A percentile compares a stretch with the other conserved stretches of the same genome.
These are phyloP conservation scores for Lamellibrachia satsuma DNA, from an alignment of 2,888 invertebrate genomes.

Conservation along the genomic window DNA sequence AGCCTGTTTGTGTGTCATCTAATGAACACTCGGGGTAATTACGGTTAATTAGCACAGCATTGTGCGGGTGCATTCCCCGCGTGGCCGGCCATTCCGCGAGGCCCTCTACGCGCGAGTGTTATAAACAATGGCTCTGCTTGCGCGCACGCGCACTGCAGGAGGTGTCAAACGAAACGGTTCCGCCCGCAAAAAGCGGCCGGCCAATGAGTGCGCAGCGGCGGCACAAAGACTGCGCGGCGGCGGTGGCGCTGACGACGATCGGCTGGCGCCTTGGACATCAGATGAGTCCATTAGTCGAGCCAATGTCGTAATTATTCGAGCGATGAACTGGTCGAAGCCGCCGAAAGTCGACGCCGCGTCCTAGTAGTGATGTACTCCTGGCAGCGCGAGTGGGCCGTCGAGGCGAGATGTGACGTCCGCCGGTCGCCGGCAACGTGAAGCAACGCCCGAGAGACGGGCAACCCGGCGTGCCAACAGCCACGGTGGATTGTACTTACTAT, in stretches of 20 bases:
- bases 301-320: slow-evolving; percentile 17
- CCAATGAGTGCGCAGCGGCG: background rate
- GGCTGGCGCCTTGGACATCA: background rate
- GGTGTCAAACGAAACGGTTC: slow-evolving; percentile 17
- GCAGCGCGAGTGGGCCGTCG: background rate
- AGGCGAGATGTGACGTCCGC: background rate
- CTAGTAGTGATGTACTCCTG: background rate
- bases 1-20: background rate
- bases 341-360: background rate
- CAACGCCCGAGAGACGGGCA: background rate
- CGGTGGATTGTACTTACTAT: background rate
- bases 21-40: background rate
- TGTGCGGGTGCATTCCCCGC: slow-evolving; percentile 17
- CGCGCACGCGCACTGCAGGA: slow-evolving; percentile 17
- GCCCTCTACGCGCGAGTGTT: background rate
- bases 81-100: background rate
- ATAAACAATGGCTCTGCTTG: background rate
- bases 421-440: background rate
- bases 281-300: slow-evolving; percentile 17
- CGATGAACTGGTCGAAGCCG: slow-evolving; percentile 12
- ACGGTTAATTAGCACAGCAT: background rate
- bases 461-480: background rate
- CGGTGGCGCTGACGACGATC: background rate
- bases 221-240: background rate
- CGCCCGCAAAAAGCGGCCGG: background rate